A percentile compares a stretch with the other conserved stretches of the same genome.
Evolutionary conservation across 2,113 vertebrate species (phyloP).

Genomic region (Crotalus tigris): DNA sequence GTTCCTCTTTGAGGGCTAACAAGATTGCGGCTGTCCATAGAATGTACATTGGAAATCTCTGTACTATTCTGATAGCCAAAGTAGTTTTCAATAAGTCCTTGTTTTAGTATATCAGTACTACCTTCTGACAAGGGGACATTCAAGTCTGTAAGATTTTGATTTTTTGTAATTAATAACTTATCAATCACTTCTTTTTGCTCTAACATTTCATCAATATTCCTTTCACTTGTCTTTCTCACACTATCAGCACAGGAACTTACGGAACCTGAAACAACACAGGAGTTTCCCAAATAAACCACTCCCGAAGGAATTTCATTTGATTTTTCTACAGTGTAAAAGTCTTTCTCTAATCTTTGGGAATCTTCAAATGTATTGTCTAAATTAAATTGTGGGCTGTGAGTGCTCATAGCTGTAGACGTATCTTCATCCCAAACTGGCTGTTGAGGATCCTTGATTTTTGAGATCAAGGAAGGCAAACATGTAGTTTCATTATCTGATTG

Average conservation of each 20-base stretch:
- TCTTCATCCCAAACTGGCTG: slow-evolving; percentile 62
- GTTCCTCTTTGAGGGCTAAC: slow-evolving; percentile 63
- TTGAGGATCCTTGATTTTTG: slow-evolving; percentile 63
- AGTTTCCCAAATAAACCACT: slow-evolving; percentile 52
- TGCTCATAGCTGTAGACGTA: slow-evolving; percentile 52
- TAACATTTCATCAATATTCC: slow-evolving; percentile 34
- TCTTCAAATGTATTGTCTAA: slow-evolving; percentile 48
- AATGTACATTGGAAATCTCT: slow-evolving; percentile 81
- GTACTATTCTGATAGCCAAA: slow-evolving; percentile 87
- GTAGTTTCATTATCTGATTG: slow-evolving; percentile 53
- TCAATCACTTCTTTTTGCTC: slow-evolving; percentile 47
- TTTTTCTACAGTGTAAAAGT: slow-evolving; percentile 39
- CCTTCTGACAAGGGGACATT: slow-evolving; percentile 75
- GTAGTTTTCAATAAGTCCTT: slow-evolving; percentile 95
- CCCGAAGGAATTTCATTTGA: slow-evolving; percentile 51
- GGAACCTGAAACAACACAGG: slow-evolving; percentile 63
- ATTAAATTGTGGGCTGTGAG: slow-evolving; percentile 46
- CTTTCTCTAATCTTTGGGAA: slow-evolving; percentile 49
- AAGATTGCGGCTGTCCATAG: slow-evolving; percentile 70
- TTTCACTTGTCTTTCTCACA: slow-evolving; percentile 49
- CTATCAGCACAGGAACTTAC: slow-evolving; percentile 43
- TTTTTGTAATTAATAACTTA: slow-evolving; percentile 46
- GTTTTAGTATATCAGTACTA: slow-evolving; percentile 88
- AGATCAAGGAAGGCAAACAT: slow-evolving; percentile 59
- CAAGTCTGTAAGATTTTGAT: slow-evolving; percentile 68